Base-by-base conservation (phyloP, 2,888 invertebrate species). In the Eucera pruinosa region DNA sequence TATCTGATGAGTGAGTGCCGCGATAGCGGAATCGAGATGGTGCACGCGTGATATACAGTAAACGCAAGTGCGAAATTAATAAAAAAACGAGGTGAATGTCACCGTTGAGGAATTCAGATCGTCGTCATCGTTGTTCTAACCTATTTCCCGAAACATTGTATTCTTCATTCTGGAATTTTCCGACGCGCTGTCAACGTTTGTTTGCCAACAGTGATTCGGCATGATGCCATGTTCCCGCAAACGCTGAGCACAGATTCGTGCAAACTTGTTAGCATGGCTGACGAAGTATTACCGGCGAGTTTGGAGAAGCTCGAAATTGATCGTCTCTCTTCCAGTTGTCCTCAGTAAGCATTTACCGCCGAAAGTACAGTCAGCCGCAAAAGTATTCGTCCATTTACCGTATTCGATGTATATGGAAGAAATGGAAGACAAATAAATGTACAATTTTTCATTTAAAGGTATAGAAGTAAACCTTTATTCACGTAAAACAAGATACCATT, bases 281-380 rank as follows among this genome's bases (percentile, higher is more conserved):
- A 91, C 71, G 91, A 91, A 67, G 82, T 87, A 47, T 71, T 91
- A 85, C 90, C 91, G 83, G 91, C 90, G 66, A 90, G 90, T 78
- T 86, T 91, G 74, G 89, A 90, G 79, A 90, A 88, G 81, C 89
- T 91, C 77, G 89, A 91, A 76, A 91, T 91, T 82, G 89, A 90
- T 82, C 87, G 87, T 27, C 81, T 82, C 2, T 82, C 87, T 7
- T 74, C 83, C 15, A 85, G 82, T 58, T 87, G 86, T 78, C 80
- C 84, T 5, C 88, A 86, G 89, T 90, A 80, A 90, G 88, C 83
- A 67, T 71, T 6, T 36, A 43, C 65, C 41, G 30, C 52, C 30
- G 57, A 66, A 23, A 47, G 25, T 18, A 52, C n/a, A n/a, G n/a
- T n/a, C n/a, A n/a, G n/a, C n/a, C n/a, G n/a, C n/a, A n/a, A n/a